These are phyloP conservation scores for Doryteuthis pealeii DNA, from an alignment of 1,140 invertebrate species.

Conservation along the genomic window DNA sequence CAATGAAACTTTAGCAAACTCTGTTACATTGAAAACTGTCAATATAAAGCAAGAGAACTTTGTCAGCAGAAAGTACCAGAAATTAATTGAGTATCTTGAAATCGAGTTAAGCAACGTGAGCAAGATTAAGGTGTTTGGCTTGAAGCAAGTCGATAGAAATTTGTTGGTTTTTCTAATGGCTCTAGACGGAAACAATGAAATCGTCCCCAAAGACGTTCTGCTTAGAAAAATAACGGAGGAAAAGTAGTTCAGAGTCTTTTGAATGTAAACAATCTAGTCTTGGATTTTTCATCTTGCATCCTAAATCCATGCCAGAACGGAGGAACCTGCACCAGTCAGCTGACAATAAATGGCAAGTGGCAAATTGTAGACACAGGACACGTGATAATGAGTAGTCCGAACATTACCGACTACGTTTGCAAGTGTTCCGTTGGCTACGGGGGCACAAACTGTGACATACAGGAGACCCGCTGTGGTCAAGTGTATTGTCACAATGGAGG, in stretches of 20 bases:
- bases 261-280: background rate
- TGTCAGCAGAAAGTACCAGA: constrained; percentile 73
- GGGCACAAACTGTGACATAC: constrained; percentile 80
- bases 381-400: constrained; percentile 90
- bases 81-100: constrained; percentile 66
- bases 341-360: constrained; percentile 64
- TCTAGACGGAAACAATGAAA: background rate
- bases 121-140: background rate
- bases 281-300: constrained; percentile 26
- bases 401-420: constrained; percentile 85
- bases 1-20: constrained; percentile 80
- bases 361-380: constrained; percentile 75
- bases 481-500: constrained; percentile 90
- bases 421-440: constrained; percentile 85
- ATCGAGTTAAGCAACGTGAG: constrained; percentile 11
- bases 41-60: constrained; percentile 76
- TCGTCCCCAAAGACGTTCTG: background rate
- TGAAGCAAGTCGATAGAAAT: background rate
- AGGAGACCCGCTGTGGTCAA: constrained; percentile 72
- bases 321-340: constrained; percentile 66
- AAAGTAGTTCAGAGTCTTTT: no score
- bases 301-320: constrained; percentile 33
- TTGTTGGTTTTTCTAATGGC: background rate
- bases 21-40: constrained; percentile 73
- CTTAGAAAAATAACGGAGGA: background rate